A percentile compares a stretch with the other conserved stretches of the same genome.
Evolutionary conservation across 2,888 invertebrate genomes (phyloP).

Genomic region (Criorhina ranunculi): DNA sequence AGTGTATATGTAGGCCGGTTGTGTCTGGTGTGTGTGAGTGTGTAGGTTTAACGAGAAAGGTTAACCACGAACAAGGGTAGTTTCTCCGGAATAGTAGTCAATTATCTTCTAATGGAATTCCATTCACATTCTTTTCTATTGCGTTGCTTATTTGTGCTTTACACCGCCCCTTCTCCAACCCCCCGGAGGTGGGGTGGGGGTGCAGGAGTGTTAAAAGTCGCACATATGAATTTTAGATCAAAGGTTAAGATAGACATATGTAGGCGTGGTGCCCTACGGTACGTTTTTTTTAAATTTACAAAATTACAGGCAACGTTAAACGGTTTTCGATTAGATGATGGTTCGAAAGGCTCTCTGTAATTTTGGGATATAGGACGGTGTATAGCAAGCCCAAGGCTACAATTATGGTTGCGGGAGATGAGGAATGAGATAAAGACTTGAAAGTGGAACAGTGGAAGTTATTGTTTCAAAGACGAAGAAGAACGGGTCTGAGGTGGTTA

Average conservation of each 20-base stretch:
- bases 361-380: constrained; percentile 1
- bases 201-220: constrained; percentile 65
- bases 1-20: constrained; percentile 14
- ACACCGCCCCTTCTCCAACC: background rate
- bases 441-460: background rate
- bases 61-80: constrained; percentile 56
- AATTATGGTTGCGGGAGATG: too few species aligned
- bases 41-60: background rate
- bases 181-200: background rate
- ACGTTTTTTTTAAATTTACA: constrained; percentile 55
- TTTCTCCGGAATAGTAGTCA: constrained; percentile 35
- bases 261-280: constrained; percentile 63
- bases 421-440: background rate
- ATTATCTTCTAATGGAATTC: constrained; percentile 72
- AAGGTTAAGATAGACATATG: constrained; percentile 38
- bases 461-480: background rate
- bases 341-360: constrained; percentile 13
- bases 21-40: background rate
- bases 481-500: too few species aligned
- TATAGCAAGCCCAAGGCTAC: background rate
- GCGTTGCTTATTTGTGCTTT: constrained; percentile 4
- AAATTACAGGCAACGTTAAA: constrained; percentile 69
- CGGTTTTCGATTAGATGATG: constrained; percentile 5
- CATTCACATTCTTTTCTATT: constrained; percentile 55
- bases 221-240: constrained; percentile 73